Conservation (phyloP, 2,797 vertebrate genomes). For the Emydoidea blandingii region DNA sequence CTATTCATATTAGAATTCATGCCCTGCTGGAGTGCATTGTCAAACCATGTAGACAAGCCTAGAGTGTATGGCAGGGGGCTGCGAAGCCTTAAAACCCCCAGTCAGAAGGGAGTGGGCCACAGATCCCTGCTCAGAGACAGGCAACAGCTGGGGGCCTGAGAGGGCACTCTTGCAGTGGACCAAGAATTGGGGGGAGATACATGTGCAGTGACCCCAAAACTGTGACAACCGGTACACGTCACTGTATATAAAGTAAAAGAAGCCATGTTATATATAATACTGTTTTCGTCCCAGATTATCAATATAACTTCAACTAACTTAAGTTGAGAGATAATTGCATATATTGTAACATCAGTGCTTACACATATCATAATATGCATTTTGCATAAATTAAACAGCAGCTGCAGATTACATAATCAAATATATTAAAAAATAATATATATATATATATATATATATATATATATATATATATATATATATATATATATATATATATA, state of each 20-base stretch:
- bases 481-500: no score
- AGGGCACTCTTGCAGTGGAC: neutral
- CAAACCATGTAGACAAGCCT: neutral
- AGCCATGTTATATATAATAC: neutral
- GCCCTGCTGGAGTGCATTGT: neutral
- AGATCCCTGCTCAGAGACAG: neutral
- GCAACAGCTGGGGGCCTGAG: neutral
- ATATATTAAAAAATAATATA: neutral
- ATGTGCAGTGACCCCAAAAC: neutral
- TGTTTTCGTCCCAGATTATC: neutral
- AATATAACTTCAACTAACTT: neutral
- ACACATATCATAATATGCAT: neutral
- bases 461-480: no score
- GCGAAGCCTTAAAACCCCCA: neutral
- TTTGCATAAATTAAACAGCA: neutral
- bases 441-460: no score
- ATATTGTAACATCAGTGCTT: fast-evolving
- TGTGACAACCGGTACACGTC: neutral
- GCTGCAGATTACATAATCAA: neutral
- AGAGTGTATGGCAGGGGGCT: neutral
- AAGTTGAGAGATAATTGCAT: neutral
- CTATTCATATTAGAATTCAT: neutral
- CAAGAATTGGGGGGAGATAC: neutral
- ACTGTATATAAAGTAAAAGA: neutral
- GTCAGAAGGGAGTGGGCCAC: neutral